A percentile compares a stretch with the other conserved stretches of the same genome.
Conservation (phyloP, 2,888 invertebrate genomes). For the Lepidochrysops patricia region DNA sequence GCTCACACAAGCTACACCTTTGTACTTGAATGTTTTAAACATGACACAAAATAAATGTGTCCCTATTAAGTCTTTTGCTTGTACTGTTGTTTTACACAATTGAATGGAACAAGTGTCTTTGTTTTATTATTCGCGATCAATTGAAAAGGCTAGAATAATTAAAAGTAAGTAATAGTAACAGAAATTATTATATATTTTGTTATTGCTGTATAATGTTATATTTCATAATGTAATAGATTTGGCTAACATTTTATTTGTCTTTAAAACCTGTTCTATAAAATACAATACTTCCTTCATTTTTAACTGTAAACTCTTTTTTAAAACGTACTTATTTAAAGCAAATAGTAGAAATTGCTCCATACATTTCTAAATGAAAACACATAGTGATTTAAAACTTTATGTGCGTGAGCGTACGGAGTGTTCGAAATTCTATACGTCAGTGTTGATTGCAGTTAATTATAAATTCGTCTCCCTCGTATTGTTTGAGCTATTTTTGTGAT, state of each 20-base stretch:
- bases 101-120: neutral
- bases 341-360: no score
- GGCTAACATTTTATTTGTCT: no score
- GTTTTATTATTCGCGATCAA: neutral
- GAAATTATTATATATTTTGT: no score
- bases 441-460: conserved; percentile 75
- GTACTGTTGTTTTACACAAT: neutral
- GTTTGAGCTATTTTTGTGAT: conserved; percentile 54
- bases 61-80: neutral
- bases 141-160: no score
- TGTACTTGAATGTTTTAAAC: conserved; percentile 1
- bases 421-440: conserved; percentile 72
- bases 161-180: no score
- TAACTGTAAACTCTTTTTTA: no score
- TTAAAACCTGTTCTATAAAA: no score
- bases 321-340: no score
- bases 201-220: no score
- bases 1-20: conserved; percentile 28
- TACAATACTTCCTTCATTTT: no score
- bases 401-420: conserved; percentile 45
- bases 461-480: conserved; percentile 68
- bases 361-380: no score
- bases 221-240: no score
- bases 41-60: neutral
- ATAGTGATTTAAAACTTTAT: conserved; percentile 24